Evolutionary conservation across 2,113 vertebrate species (phyloP).

Genomic region (Anseranas semipalmata): DNA sequence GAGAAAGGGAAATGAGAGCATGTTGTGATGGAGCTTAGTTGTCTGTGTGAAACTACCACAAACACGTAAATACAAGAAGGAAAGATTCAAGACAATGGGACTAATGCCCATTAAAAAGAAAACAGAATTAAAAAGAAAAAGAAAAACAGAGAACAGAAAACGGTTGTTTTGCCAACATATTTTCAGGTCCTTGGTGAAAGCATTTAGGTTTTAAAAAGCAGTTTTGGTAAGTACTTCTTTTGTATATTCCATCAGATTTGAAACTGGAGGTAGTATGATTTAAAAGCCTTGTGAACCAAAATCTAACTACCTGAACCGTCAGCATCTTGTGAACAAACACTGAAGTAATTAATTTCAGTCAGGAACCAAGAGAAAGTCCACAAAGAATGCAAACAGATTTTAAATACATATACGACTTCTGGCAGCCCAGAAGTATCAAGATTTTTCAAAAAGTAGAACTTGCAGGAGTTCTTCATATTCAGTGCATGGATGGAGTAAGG

Average conservation of each 20-base stretch:
- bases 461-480: neutral
- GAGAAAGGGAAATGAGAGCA: neutral
- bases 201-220: neutral
- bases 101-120: neutral
- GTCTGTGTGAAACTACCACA: neutral
- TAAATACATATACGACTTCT: neutral
- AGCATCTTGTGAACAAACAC: neutral
- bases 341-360: neutral
- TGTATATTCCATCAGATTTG: neutral
- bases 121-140: neutral
- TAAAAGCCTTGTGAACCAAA: neutral
- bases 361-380: neutral
- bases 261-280: neutral
- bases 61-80: neutral
- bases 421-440: neutral
- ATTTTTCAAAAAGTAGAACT: neutral
- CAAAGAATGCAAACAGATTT: neutral
- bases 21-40: neutral
- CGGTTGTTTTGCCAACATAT: neutral
- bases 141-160: neutral
- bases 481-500: neutral
- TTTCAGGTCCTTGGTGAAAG: neutral
- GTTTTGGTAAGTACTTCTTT: neutral
- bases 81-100: fast-evolving
- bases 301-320: neutral